phyloP scores from a whole-genome alignment of 2,797 vertebrate species.

The Momotus momota region DNA sequence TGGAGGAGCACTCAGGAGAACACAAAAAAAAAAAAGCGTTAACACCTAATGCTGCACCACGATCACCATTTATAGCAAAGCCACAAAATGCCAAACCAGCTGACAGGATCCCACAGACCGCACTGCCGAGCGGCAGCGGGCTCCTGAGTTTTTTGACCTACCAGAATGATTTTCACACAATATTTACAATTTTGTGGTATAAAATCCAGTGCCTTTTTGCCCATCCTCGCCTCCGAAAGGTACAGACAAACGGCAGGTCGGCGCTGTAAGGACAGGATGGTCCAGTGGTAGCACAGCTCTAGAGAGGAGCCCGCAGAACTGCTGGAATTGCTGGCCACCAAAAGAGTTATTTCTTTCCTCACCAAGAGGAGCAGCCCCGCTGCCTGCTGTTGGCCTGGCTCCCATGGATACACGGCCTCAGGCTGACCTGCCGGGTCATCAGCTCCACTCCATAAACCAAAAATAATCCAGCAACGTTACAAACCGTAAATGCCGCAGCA shows the following conservation, averaged over 20 bases:
- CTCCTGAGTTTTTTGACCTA: not conserved
- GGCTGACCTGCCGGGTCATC: not conserved
- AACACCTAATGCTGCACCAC: not conserved
- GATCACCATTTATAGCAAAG: slow-evolving; percentile 37
- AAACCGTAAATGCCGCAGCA: not conserved
- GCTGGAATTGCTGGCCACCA: not conserved
- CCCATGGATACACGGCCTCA: not conserved
- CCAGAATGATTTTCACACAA: not conserved
- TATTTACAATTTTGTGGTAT: not conserved
- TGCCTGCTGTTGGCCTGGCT: not conserved
- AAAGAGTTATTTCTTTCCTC: not conserved
- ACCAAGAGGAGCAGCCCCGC: not conserved
- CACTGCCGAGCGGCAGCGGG: not conserved
- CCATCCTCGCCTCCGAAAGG: fast-evolving
- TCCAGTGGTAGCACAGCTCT: not conserved
- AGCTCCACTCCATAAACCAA: not conserved
- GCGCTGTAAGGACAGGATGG: not conserved
- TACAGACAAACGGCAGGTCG: not conserved
- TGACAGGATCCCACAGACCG: slow-evolving; percentile 59
- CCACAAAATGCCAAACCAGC: slow-evolving; percentile 20
- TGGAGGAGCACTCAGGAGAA: not conserved
- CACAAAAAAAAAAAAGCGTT: not conserved
- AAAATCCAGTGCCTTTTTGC: not conserved
- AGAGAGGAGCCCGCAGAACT: not conserved
- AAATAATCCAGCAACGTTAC: not conserved